phyloP scores from a whole-genome alignment of 2,888 invertebrate species.

The Meta bourneti region DNA sequence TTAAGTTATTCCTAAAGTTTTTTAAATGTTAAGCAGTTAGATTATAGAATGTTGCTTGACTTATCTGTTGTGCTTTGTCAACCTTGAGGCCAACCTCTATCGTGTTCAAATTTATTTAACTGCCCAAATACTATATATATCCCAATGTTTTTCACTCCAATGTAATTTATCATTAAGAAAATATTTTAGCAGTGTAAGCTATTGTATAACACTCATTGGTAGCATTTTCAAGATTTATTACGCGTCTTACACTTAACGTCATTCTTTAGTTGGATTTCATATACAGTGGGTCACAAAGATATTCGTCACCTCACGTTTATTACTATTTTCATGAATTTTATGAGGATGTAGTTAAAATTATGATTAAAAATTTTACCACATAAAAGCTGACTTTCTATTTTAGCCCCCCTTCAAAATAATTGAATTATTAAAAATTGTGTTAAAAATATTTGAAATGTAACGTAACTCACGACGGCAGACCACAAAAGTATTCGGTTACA shows the following conservation, averaged over 20 bases:
- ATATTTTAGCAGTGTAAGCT: neutral
- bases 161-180: neutral
- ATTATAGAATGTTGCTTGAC: slow-evolving; percentile 74
- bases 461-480: too few species aligned
- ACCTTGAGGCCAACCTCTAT: slow-evolving; percentile 51
- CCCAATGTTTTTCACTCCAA: neutral
- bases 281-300: too few species aligned
- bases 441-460: too few species aligned
- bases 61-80: slow-evolving; percentile 71
- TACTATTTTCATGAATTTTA: too few species aligned
- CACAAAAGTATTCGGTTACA: too few species aligned
- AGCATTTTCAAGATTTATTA: neutral
- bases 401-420: too few species aligned
- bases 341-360: too few species aligned
- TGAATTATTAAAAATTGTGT: too few species aligned
- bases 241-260: neutral
- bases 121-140: neutral
- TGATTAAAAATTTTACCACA: too few species aligned
- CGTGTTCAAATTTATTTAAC: slow-evolving; percentile 22
- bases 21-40: slow-evolving; percentile 72
- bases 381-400: too few species aligned
- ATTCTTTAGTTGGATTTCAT: too few species aligned
- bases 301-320: too few species aligned
- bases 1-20: slow-evolving; percentile 74
- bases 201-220: neutral